Base-by-base conservation (phyloP, 2,888 invertebrate species). In the Prionchulus punctatus region DNA sequence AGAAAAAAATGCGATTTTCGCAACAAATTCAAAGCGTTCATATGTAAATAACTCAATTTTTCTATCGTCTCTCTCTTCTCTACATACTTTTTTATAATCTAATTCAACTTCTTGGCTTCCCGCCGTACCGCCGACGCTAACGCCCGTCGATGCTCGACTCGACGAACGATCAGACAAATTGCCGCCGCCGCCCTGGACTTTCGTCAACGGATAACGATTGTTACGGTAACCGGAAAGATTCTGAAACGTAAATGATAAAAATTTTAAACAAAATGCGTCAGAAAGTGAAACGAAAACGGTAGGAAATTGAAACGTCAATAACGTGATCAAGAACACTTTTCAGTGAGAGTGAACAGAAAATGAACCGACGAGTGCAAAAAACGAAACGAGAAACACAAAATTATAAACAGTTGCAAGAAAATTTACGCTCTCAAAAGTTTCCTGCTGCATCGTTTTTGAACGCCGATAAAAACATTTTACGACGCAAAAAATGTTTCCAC, bases 1-100 rank as follows among this genome's bases (percentile, higher is more conserved):
- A 36, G 36, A 36, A 36, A 36, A 12, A 36, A 36, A 45, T 21
- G 15, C 23, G 23, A n/a, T 45, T 45, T 45, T 45, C n/a, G 23
- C 7, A 23, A 45, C 23, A 23, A 7, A 18, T 45, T 45, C 23
- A 45, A 45, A 7, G 7, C 23, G 7, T 7, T 36, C 36, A 36
- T n/a, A n/a, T n/a, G n/a, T n/a, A n/a, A n/a, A n/a, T n/a, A n/a
- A n/a, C n/a, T n/a, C n/a, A n/a, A n/a, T n/a, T n/a, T n/a, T n/a
- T n/a, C n/a, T n/a, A n/a, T n/a, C n/a, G n/a, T n/a, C 36, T 36
- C 36, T 36, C 36, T 36, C 36, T 36, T 7, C 36, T 36, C 7
- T 36, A 36, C 7, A 36, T 18, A 55, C 55, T 25, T 28, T 21
- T 30, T 55, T 55, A 31, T 55, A 55, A 26, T 55, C 55, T 23